Percentiles rank a stretch among this genome's conserved stretches.
Conservation (phyloP, 1,140 invertebrate genomes). For the Bombus haemorrhoidalis region DNA sequence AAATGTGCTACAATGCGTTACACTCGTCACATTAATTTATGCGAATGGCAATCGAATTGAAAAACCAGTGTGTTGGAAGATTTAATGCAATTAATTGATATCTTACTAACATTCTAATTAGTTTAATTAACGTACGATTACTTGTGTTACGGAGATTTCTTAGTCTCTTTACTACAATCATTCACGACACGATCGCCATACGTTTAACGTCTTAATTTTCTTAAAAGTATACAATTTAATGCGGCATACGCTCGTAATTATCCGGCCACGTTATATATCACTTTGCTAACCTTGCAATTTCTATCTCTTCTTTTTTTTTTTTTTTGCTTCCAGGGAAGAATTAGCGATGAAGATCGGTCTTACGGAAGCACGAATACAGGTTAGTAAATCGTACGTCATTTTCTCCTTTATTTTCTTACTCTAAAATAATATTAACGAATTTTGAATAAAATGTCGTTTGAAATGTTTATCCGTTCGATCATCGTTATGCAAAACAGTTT, state of each 20-base stretch:
- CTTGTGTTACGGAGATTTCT: conserved; percentile 36
- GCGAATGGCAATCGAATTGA: conserved; percentile 49
- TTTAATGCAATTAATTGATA: conserved; percentile 63
- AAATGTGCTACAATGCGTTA: conserved; percentile 18
- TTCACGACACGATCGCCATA: background rate
- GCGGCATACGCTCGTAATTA: background rate
- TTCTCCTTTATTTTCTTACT: background rate
- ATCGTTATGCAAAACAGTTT: background rate
- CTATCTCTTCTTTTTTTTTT: background rate
- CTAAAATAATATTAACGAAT: background rate
- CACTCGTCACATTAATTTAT: conserved; percentile 48
- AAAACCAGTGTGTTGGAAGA: conserved; percentile 41
- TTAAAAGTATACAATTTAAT: background rate
- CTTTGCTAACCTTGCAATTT: background rate
- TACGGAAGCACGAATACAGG: conserved; percentile 99
- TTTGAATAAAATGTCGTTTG: too few relatives aligned
- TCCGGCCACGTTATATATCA: background rate
- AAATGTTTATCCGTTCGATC: background rate
- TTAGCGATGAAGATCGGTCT: conserved; percentile 98
- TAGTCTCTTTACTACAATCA: background rate
- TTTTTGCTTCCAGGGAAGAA: conserved; percentile 92
- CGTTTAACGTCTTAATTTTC: background rate
- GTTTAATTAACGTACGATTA: conserved; percentile 45
- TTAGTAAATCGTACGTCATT: conserved; percentile 81
- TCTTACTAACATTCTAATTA: conserved; percentile 55